Base-by-base conservation (phyloP, 35 echinoderm and acorn worm genomes). In the Eucidaris tribuloides region DNA sequence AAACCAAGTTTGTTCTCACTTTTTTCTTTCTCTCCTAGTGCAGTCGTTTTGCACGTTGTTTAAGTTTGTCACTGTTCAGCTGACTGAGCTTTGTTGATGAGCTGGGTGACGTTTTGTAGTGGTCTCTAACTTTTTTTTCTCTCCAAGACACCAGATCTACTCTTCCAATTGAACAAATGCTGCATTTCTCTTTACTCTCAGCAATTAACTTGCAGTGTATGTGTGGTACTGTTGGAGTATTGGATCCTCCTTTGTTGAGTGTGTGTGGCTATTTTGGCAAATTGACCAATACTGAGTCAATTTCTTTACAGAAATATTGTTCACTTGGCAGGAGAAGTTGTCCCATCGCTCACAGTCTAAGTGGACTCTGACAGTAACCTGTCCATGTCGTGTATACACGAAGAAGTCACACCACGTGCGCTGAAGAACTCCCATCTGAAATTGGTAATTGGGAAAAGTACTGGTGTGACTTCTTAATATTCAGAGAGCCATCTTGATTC, bases 341-440 rank as follows among this genome's bases (percentile, higher is more conserved):
- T 58, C 27, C 54, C 54, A 58, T 58, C 55, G 20, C 55, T 58
- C 55, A 58, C 28, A 23, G 28, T 58, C 55, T 9, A 58, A 58
- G 19, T 23, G 5, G 28, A 58, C 55, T 58, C 55, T 58, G 5
- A 58, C 55, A 2, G 55, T 58, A 58, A 6, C 0, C 5, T 58
- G 55, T 58, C 31, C 49, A 81, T 31, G 4, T 13, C 49, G 46
- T 17, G 54, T 81, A 62, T 83, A 83, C 7, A 90, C 88, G 79
- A 90, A 90, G 31, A 77, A 84, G 48, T 90, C 80, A 77, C 80
- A 90, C 48, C 68, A 84, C 49, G 34, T 72, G 7, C 64, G 82
- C 19, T 76, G 17, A 23, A 80, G 25, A 29, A 83, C 55, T 62
- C 36, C 88, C 88, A 84, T 44, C 43, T 90, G 66, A 19, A 76